Conservation (phyloP, 2,888 invertebrate genomes). For the Chrysolina oricalcia region DNA sequence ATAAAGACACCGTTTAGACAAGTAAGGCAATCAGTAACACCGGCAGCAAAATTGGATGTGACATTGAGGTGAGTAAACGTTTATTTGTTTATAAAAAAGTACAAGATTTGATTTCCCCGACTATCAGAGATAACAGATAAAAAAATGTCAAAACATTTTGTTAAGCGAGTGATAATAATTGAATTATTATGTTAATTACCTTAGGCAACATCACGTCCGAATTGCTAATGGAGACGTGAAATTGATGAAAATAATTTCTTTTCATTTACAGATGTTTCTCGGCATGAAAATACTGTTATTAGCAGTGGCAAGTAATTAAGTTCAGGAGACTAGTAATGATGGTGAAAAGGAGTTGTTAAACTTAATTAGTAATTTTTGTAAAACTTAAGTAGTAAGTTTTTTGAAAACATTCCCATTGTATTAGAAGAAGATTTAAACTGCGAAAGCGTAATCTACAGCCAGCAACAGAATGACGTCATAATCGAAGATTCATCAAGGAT, state of each 20-base stretch:
- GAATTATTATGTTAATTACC: neutral
- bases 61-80: too few species aligned
- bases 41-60: too few species aligned
- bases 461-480: neutral
- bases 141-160: too few species aligned
- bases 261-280: neutral
- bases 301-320: constrained; percentile 1
- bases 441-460: neutral
- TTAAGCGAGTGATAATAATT: constrained; percentile 1
- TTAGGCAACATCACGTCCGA: neutral
- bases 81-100: too few species aligned
- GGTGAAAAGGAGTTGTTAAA: constrained; percentile 1
- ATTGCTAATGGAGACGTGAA: neutral
- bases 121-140: too few species aligned
- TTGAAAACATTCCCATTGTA: neutral
- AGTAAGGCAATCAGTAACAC: too few species aligned
- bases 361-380: constrained; percentile 1
- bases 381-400: too few species aligned
- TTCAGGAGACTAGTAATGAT: constrained; percentile 6
- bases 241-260: neutral
- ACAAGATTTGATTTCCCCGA: too few species aligned
- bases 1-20: too few species aligned
- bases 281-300: constrained; percentile 7
- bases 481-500: neutral
- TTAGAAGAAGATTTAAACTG: neutral